Conservation (phyloP, 2,888 invertebrate genomes). For the Trichogramma evanescens region DNA sequence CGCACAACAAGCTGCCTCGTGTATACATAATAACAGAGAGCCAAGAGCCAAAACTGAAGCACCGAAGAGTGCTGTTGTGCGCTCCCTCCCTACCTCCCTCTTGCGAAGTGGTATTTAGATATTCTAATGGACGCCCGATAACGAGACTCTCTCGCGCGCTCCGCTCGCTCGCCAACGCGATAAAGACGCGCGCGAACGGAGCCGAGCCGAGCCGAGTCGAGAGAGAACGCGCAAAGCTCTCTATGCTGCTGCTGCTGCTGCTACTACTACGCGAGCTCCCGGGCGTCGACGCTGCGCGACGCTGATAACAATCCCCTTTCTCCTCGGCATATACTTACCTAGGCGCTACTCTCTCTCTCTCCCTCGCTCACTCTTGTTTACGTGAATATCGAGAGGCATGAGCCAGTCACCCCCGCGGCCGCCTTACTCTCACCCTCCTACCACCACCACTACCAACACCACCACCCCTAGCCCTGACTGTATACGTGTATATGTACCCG, state of each 20-base stretch:
- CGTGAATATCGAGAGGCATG: slow-evolving; percentile 22
- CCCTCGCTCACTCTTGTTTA: slow-evolving; percentile 33
- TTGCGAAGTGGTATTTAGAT: slow-evolving; percentile 47
- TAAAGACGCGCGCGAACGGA: slow-evolving; percentile 39
- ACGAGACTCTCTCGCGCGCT: slow-evolving; percentile 33
- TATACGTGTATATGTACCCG: slow-evolving; percentile 12
- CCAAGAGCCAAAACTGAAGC: too few relatives aligned
- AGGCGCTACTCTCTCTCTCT: slow-evolving; percentile 18
- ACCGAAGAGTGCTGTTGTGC: too few relatives aligned
- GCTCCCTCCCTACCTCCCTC: too few relatives aligned
- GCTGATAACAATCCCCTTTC: slow-evolving; percentile 37
- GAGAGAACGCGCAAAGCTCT: background rate
- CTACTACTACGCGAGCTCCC: slow-evolving; percentile 15
- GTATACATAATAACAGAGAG: too few relatives aligned
- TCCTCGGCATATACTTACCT: too few relatives aligned
- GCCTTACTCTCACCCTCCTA: background rate
- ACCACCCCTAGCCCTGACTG: slow-evolving; percentile 6
- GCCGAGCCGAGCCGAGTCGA: slow-evolving; percentile 15
- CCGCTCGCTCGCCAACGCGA: slow-evolving; percentile 39
- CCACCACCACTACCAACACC: background rate
- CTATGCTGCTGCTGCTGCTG: background rate
- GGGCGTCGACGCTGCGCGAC: slow-evolving; percentile 41
- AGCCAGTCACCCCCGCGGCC: background rate
- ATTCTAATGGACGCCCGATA: slow-evolving; percentile 48
- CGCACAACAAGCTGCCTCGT: too few relatives aligned